phyloP scores from a whole-genome alignment of 2,888 invertebrate genomes.

The Isoperla grammatica region DNA sequence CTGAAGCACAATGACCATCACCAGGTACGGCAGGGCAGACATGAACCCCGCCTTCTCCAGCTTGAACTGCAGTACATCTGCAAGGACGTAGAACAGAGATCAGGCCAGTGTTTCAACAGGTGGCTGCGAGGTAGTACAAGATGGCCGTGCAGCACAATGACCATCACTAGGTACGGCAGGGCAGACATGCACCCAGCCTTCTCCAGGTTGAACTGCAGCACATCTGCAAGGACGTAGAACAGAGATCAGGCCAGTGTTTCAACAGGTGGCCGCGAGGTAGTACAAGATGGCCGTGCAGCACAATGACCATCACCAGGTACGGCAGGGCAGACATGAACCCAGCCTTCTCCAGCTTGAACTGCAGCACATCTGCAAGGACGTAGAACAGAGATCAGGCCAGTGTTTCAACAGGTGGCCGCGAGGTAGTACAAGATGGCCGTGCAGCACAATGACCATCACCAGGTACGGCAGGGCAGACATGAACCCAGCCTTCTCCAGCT shows the following conservation, averaged over 20 bases:
- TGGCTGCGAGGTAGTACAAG: no score
- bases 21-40: constrained; percentile 81
- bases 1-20: constrained; percentile 77
- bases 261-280: no score
- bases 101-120: no score
- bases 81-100: constrained; percentile 33
- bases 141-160: constrained; percentile 73
- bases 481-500: constrained; percentile 73
- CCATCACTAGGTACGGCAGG: constrained; percentile 85
- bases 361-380: constrained; percentile 58
- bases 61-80: constrained; percentile 68
- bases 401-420: no score
- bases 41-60: constrained; percentile 74
- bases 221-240: constrained; percentile 51
- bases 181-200: constrained; percentile 81
- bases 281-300: constrained; percentile 76
- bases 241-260: background rate
- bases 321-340: constrained; percentile 83
- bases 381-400: background rate
- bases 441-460: constrained; percentile 77
- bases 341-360: constrained; percentile 68
- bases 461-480: constrained; percentile 83
- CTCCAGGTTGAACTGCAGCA: constrained; percentile 63
- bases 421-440: constrained; percentile 77
- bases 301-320: constrained; percentile 80